Base-by-base conservation (phyloP, 1,140 invertebrate genomes). In the Euura saliciscinereae region DNA sequence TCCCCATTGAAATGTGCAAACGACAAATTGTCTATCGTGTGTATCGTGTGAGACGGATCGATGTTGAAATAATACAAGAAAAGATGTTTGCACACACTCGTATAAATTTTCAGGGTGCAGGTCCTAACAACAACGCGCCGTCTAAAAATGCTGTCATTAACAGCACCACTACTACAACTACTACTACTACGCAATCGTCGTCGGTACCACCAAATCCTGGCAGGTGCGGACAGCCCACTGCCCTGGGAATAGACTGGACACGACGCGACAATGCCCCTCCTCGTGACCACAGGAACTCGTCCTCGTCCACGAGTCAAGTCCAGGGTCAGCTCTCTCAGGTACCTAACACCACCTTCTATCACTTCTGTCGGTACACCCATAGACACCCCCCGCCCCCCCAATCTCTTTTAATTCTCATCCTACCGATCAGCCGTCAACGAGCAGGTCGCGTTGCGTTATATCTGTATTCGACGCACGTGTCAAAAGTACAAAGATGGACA, bases 241-340 rank as follows among this genome's bases (percentile, higher is more conserved):
- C 82, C 79, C 78, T 80, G 78, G 80, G 81, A 79, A 84, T 84
- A 81, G 81, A 84, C 78, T 84, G 80, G 82, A 80, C 78, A 76
- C 79, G 82, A 69, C 82, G 80, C 77, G 82, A 84, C 72, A 84
- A 84, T 81, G 79, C 79, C 76, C 77, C 77, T 43, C 75, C 79
- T 74, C 81, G 79, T 78, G 80, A 82, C 76, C 78, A 83, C 65
- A 80, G 82, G 69, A 82, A 81, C 78, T 84, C 80, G 73, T 81
- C 83, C 75, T 84, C 81, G 77, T 79, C 75, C 76, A 74, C 76
- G 77, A 79, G 79, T 13, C 71, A 68, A 72, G 77, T 77, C 68
- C 79, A 82, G 77, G 80, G 77, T 77, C 80, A 80, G 75, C 78
- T 80, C 71, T 81, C 79, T 83, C 83, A 82, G 80, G 82, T 83